Conservation (phyloP, 2,113 vertebrate genomes). For the Oreochromis aureus region DNA sequence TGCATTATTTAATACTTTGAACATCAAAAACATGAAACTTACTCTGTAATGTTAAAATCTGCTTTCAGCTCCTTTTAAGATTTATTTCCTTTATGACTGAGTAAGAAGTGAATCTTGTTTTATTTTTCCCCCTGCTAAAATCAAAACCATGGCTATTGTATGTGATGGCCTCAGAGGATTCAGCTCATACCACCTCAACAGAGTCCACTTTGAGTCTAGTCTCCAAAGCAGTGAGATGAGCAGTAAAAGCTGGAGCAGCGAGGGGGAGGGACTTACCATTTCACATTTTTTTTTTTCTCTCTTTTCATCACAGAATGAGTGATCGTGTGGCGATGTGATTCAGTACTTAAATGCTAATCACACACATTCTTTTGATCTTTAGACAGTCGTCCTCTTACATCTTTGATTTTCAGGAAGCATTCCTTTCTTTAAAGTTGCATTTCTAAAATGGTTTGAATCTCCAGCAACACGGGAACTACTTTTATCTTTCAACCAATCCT, state of each 20-base stretch:
- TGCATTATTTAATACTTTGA: neutral
- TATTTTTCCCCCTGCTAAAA: neutral
- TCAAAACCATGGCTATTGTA: neutral
- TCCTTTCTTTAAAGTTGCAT: conserved; percentile 33
- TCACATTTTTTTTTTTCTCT: neutral
- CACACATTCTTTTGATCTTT: neutral
- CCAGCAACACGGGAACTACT: conserved; percentile 21
- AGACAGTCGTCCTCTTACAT: neutral
- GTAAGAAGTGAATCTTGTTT: neutral
- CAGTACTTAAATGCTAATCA: conserved; percentile 5
- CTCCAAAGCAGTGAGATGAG: conserved; percentile 20
- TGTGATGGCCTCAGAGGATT: neutral
- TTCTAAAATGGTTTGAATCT: conserved; percentile 43
- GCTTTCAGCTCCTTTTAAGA: neutral
- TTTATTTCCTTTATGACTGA: conserved; percentile 5
- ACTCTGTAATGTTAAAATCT: neutral
- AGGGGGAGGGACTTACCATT: neutral
- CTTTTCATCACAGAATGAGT: neutral
- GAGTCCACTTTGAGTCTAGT: conserved; percentile 19
- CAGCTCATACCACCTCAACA: neutral
- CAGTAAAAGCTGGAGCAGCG: neutral
- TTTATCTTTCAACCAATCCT: conserved; percentile 35
- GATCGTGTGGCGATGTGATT: neutral
- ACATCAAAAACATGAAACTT: neutral
- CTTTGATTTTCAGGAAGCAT: conserved; percentile 26